phyloP scores from a whole-genome alignment of 1,140 invertebrate species.

The Cydia fagiglandana region DNA sequence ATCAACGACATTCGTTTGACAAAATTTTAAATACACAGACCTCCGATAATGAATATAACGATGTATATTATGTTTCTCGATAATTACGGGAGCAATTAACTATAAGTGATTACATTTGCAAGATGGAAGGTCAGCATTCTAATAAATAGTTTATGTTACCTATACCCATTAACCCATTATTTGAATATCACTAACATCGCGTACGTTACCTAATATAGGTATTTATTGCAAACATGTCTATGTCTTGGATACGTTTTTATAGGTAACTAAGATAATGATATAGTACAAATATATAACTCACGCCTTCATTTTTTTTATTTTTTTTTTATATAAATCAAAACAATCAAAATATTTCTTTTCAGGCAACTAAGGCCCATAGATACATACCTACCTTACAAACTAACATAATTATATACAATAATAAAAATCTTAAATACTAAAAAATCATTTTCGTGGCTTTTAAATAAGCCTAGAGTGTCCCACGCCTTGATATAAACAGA shows the following conservation, averaged over 20 bases:
- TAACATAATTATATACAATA: no score
- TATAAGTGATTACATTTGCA: constrained; percentile 6
- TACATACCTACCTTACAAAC: no score
- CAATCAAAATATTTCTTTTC: no score
- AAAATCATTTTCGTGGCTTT: no score
- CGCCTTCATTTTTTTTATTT: no score
- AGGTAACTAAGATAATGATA: neutral
- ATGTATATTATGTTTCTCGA: neutral
- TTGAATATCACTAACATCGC: neutral
- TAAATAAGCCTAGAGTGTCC: no score
- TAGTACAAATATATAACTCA: neutral
- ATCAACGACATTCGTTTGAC: neutral
- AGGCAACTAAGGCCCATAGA: no score
- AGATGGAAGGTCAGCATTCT: neutral
- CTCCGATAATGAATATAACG: neutral
- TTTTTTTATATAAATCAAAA: no score
- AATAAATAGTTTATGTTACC: neutral
- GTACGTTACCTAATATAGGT: neutral
- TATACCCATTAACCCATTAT: neutral
- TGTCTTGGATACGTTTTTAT: neutral
- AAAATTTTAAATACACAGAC: neutral
- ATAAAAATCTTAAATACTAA: no score
- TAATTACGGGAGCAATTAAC: neutral
- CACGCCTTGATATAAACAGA: no score
- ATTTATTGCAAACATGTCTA: no score